Base-by-base conservation (phyloP, 2,888 invertebrate genomes). In the Drosophila kambysellisi region DNA sequence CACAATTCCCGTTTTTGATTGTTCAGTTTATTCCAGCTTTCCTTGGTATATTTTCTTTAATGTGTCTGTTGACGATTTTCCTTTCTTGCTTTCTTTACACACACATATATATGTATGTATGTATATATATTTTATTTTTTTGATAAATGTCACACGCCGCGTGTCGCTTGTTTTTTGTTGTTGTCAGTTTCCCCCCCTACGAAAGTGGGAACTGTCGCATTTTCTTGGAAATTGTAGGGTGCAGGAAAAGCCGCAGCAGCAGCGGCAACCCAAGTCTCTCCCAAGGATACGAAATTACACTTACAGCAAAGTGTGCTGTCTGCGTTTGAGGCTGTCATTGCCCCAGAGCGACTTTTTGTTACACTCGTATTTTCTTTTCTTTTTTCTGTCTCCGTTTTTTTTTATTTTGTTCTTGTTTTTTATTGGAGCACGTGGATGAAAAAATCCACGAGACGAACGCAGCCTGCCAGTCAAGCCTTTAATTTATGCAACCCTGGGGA, bases 401-500 rank as follows among this genome's bases (percentile, higher is more conserved):
- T 68, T 63, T 33, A 51, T 56, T 63, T 64, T 53, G 56, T 68
- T 63, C 37, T 51, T 64, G 53, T 66, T 65, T 41, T 53, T 59
- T 63, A 58, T 59, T 30, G 54, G 15, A 33, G 60, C 76, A 53
- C 57, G 52, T 67, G 58, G 58, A n/a, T 43, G 59, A 50, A 29
- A 29, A 32, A 43, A 46, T 25, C n/a, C 33, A 56, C 46, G 30
- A 54, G 33, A 48, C 46, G 62, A 29, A 46, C 39, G 43, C 62
- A 33, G 69, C 58, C 73, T 77, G 81, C 73, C 71, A 85, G 79
- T 81, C 87, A 87, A 88, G 84, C 79, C 79, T 84, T 83, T 92
- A 92, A 92, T 92, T 91, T 90, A 92, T 92, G 86, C 85, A 89
- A 70, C 92, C 88, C 91, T 78, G 60, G 92, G 85, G 92, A 92